Evolutionary conservation across 2,113 vertebrate species (phyloP), one percentile per base, ranked within the genome.

Genomic region (crab-eating macaque (Macaca fascicularis)): DNA sequence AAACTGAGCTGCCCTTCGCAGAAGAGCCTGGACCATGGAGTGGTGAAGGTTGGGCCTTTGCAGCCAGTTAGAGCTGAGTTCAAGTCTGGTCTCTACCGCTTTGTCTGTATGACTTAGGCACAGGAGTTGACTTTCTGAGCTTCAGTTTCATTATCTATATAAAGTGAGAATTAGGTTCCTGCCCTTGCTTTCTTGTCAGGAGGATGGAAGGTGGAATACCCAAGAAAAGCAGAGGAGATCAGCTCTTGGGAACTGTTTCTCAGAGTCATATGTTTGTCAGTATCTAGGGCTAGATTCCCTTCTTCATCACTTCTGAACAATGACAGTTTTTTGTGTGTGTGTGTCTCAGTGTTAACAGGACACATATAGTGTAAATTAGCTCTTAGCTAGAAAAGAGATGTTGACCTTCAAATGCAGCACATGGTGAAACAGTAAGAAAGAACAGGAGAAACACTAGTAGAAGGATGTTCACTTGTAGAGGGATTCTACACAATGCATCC

Each of bases 1-100:
- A 52, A 22, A 57, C 10, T 8, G 3, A n/a, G 10, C 22, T 50
- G 9, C 9, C 16, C 45, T 72, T 27, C 45, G 35, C 2, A 35
- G 32, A 8, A 50, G 43, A 81, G 22, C 1, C 14, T 55, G 27
- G 5, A 45, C 2, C 0, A 0, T 10, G 5, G 4, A 7, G 32
- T 32, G 6, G n/a, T 14, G 20, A 69, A 23, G 30, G 20, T 1
- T 27, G 14, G 17, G 32, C 19, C 17, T 75, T 64, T 50, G 57
- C 6, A 35, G 57, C 43, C 45, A 6, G 3, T 17, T 22, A 50
- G 78, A 85, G 17, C n/a, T 11, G 12, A 8, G 7, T 43, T 95
- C 35, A 40, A 32, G 48, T 64, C 7, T 78, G n/a, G 1, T 30
- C n/a, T 22, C 17, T 9, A 38, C 22, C 17, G n/a, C 76, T 9